Conservation (phyloP, 2,888 invertebrate genomes). For the Phorcus lineatus region DNA sequence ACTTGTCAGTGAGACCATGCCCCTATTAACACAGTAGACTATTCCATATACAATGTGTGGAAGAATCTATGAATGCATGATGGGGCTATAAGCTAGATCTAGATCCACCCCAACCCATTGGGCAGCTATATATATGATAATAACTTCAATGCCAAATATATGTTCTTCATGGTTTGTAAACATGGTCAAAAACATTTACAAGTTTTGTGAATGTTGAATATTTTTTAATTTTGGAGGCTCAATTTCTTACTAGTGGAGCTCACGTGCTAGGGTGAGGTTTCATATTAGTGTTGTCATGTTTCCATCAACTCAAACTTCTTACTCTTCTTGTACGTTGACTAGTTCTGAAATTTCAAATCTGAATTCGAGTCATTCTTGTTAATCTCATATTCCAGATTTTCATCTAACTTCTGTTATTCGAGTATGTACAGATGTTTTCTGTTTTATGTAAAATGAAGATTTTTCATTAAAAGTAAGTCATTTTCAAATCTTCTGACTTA, state of each 20-base stretch:
- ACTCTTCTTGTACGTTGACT: too few relatives aligned
- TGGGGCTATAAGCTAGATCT: conserved; percentile 4
- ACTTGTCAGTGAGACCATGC: background rate
- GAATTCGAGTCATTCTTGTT: too few relatives aligned
- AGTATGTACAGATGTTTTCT: too few relatives aligned
- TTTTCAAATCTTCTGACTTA: too few relatives aligned
- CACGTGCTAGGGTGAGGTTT: too few relatives aligned
- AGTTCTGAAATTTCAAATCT: too few relatives aligned
- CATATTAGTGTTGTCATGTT: too few relatives aligned
- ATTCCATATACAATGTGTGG: conserved; percentile 12
- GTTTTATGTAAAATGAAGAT: too few relatives aligned
- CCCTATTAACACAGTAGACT: background rate
- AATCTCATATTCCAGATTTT: too few relatives aligned
- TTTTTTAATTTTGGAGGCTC: conserved; percentile 1
- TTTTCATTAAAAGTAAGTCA: too few relatives aligned
- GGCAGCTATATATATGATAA: conserved; percentile 10
- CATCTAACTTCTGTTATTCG: too few relatives aligned
- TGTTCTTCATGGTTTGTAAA: background rate
- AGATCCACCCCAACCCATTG: conserved; percentile 7
- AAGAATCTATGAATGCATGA: conserved; percentile 1
- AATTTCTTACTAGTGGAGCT: background rate
- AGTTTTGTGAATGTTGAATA: background rate
- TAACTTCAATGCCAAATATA: conserved; percentile 13
- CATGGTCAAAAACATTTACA: background rate
- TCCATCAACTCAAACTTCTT: too few relatives aligned